A percentile compares a stretch with the other conserved stretches of the same genome.
Evolutionary conservation across 2,888 invertebrate genomes (phyloP).

Genomic region (Plebejus melissa): DNA sequence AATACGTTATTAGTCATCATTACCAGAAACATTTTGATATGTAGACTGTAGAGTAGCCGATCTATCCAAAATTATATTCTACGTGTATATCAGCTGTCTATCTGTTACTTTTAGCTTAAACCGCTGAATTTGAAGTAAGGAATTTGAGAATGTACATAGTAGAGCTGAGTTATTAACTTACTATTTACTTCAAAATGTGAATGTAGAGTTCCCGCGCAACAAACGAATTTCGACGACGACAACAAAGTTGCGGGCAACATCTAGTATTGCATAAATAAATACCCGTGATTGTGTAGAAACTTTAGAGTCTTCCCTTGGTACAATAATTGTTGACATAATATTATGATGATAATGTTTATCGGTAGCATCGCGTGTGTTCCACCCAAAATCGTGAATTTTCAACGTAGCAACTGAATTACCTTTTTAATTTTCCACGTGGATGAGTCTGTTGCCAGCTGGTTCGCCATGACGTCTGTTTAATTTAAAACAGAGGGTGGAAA

Average conservation of each 20-base stretch:
- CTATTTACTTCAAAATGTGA: too few species aligned
- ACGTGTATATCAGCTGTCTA: background rate
- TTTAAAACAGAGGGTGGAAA: constrained; percentile 1
- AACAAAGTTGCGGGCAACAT: too few species aligned
- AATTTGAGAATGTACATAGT: too few species aligned
- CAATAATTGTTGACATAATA: too few species aligned
- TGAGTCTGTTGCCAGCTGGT: constrained; percentile 9
- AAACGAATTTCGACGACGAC: too few species aligned
- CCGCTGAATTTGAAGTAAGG: too few species aligned
- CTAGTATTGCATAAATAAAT: too few species aligned
- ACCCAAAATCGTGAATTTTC: background rate
- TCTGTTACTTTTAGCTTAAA: background rate
- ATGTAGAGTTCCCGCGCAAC: too few species aligned
- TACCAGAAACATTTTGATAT: background rate
- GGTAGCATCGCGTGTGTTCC: background rate
- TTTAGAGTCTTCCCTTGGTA: too few species aligned
- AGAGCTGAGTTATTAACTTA: too few species aligned
- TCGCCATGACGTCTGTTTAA: constrained; percentile 11
- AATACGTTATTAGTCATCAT: background rate
- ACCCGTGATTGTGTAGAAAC: too few species aligned
- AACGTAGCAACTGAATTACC: constrained; percentile 2
- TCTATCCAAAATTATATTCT: background rate
- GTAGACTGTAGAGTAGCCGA: background rate
- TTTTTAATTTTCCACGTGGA: constrained; percentile 9
- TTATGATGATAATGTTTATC: background rate